Evolutionary conservation across 2,797 vertebrate species (phyloP).

Genomic region (Siniperca obscura): DNA sequence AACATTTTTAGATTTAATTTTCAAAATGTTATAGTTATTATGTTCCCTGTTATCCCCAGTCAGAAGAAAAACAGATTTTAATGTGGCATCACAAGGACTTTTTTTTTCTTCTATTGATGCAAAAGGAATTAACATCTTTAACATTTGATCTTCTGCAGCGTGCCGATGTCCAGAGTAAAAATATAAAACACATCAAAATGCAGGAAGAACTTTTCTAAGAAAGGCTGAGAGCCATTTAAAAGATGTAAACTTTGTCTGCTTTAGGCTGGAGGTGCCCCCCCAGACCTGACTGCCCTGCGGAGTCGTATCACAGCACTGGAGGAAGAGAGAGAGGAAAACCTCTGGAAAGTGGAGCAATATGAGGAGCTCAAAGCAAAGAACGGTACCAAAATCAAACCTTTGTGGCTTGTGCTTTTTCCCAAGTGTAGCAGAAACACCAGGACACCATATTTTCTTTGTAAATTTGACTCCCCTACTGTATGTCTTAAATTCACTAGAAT

Average conservation of each 20-base stretch:
- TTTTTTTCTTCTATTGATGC: neutral
- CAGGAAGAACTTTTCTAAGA: neutral
- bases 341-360: constrained; percentile 86
- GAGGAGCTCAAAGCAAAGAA: constrained; percentile 87
- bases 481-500: constrained; percentile 6
- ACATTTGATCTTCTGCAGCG: neutral
- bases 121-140: neutral
- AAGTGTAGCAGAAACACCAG: neutral
- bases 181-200: neutral
- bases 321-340: constrained; percentile 86
- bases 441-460: too few relatives aligned
- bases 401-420: neutral
- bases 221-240: neutral
- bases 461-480: neutral
- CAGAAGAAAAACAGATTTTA: neutral
- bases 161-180: neutral
- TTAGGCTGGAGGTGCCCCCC: constrained; percentile 83
- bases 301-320: constrained; percentile 85
- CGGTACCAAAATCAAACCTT: constrained; percentile 74
- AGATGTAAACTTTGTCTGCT: neutral
- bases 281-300: constrained; percentile 81
- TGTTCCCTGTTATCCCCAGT: neutral
- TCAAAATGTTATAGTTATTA: neutral
- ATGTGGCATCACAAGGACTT: too few relatives aligned
- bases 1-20: neutral